Evolutionary conservation across 2,113 vertebrate species (phyloP).

Genomic region (Arenaria interpres): DNA sequence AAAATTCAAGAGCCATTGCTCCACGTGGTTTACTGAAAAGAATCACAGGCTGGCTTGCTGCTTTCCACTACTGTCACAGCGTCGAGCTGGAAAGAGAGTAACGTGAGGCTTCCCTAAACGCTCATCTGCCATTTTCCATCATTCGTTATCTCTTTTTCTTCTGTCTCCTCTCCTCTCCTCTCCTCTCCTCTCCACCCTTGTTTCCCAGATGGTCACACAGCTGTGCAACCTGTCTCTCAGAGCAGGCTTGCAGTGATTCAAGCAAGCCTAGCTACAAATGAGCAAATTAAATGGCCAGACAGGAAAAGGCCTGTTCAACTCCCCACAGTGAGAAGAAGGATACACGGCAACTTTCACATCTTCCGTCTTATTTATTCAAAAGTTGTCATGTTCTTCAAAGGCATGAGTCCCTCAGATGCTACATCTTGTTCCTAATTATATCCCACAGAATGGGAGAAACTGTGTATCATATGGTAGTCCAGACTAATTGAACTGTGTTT

Average conservation of each 20-base stretch:
- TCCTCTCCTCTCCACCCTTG: no score
- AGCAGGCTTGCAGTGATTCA: neutral
- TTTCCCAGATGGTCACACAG: neutral
- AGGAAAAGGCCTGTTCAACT: neutral
- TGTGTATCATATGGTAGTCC: neutral
- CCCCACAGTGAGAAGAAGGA: neutral
- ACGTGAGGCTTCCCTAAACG: neutral
- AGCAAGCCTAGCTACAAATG: neutral
- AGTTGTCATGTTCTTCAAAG: conserved; percentile 17
- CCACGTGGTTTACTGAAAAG: neutral
- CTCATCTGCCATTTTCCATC: neutral
- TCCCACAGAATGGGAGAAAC: neutral
- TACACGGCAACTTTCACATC: neutral
- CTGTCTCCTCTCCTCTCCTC: no score
- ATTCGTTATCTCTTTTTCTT: neutral
- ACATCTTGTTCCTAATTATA: neutral
- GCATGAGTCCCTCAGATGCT: neutral
- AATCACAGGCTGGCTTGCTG: neutral
- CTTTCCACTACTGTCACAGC: neutral
- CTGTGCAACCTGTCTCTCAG: neutral
- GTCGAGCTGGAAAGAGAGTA: neutral
- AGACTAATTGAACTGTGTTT: neutral
- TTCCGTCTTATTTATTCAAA: neutral
- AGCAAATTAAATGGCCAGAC: neutral
- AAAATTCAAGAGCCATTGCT: neutral